A percentile compares a stretch with the other conserved stretches of the same genome.
phyloP scores from a whole-genome alignment of 64 coral and sea anemone genomes.

The Stylophora pistillata region DNA sequence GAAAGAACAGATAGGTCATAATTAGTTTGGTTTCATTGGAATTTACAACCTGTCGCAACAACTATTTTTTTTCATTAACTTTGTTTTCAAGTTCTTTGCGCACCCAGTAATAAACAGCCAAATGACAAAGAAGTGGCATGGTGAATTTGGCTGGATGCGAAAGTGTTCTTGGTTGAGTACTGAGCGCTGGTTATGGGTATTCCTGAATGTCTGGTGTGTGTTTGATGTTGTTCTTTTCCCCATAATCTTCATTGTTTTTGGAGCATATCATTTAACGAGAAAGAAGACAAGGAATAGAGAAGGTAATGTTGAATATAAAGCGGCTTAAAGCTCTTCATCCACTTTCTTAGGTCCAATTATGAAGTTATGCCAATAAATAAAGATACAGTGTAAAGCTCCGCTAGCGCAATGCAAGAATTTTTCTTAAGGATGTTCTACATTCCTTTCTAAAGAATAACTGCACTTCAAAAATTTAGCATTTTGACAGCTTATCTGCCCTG shows the following conservation, averaged over 20 bases:
- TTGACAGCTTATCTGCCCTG: no score
- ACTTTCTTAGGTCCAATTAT: background rate
- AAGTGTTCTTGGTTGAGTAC: background rate
- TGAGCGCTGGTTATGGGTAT: slow-evolving; percentile 13
- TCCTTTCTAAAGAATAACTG: no score
- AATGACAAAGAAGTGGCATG: slow-evolving; percentile 43
- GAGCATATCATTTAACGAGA: background rate
- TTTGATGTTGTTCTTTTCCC: slow-evolving; percentile 50
- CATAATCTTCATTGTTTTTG: slow-evolving; percentile 1
- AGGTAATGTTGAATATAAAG: background rate
- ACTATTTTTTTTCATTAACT: no score
- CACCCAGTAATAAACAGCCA: slow-evolving; percentile 56
- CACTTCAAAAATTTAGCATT: no score
- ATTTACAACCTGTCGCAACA: background rate
- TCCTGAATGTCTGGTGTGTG: slow-evolving; percentile 32
- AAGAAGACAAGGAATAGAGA: background rate
- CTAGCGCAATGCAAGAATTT: no score
- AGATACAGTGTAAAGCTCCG: no score
- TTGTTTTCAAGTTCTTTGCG: slow-evolving; percentile 39
- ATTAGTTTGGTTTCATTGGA: background rate
- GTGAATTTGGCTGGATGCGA: background rate
- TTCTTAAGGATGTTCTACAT: no score
- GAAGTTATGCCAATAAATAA: background rate
- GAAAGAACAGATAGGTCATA: background rate
- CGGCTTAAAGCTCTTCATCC: background rate